These are phyloP conservation scores for Crocodylus rhombifer DNA, from an alignment of 2,797 vertebrate genomes.

Conservation along the genomic window DNA sequence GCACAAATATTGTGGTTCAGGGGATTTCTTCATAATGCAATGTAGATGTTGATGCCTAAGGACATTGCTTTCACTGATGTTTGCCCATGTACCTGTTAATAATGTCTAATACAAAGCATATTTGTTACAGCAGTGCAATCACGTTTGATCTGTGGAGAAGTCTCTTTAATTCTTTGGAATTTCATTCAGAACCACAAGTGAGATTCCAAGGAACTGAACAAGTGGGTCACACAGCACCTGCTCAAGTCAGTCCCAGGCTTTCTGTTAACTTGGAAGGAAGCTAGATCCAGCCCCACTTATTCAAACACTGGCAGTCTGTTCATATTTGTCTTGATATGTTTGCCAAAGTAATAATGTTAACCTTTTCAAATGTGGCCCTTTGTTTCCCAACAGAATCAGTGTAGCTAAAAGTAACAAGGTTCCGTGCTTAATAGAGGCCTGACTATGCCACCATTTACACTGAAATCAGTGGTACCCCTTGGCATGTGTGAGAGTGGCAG, in stretches of 20 bases:
- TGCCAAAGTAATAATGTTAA: not conserved
- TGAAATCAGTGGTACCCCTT: not conserved
- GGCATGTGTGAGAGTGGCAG: not conserved
- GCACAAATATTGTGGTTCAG: not conserved
- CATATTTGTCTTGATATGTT: not conserved
- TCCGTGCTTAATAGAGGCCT: not conserved
- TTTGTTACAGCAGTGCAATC: not conserved
- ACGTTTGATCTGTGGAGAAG: not conserved
- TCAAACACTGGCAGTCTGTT: not conserved
- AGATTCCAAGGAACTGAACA: not conserved
- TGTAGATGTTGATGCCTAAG: not conserved
- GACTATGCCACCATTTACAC: conserved; percentile 12
- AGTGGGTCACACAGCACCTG: not conserved
- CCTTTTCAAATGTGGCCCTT: not conserved
- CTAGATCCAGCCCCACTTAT: not conserved
- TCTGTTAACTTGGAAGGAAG: conserved; percentile 21
- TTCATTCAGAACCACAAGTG: not conserved
- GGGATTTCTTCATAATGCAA: not conserved
- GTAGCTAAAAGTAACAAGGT: not conserved
- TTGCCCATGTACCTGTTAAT: conserved; percentile 48
- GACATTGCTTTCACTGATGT: conserved; percentile 22
- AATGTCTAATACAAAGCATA: conserved; percentile 17
- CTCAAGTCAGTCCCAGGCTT: conserved; percentile 3
- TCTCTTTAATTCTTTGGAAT: not conserved
- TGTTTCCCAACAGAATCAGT: not conserved